A percentile compares a stretch with the other conserved stretches of the same genome.
These are phyloP conservation scores for Styela plicata DNA, from an alignment of 23 tunicate genomes.

Conservation along the genomic window DNA sequence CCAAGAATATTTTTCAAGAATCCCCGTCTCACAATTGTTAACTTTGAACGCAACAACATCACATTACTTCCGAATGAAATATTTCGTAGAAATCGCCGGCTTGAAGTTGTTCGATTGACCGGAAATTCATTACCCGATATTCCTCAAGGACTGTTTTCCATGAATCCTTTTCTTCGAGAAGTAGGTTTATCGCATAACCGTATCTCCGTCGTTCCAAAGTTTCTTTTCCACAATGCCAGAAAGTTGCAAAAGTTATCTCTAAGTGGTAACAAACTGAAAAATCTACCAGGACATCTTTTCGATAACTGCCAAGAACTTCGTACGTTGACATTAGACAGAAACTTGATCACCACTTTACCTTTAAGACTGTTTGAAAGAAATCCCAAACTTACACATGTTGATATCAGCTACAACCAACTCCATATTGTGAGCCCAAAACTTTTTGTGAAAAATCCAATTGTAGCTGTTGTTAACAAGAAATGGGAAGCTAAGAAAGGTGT, in stretches of 20 bases:
- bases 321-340: conserved; percentile 15
- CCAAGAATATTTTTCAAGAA: conserved; percentile 7
- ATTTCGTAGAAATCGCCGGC: conserved; percentile 11
- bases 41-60: conserved; percentile 24
- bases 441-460: not conserved
- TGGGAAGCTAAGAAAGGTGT: conserved; percentile 3
- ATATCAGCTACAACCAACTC: conserved; percentile 29
- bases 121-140: not conserved
- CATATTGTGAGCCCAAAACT: conserved; percentile 9
- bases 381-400: conserved; percentile 12
- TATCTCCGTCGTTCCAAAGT: conserved; percentile 1
- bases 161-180: conserved; percentile 6
- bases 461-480: conserved; percentile 5
- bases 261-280: conserved; percentile 11
- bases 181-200: conserved; percentile 18
- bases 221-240: conserved; percentile 4
- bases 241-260: not conserved
- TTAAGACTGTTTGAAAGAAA: conserved; percentile 18
- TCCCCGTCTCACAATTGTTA: not conserved
- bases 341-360: conserved; percentile 20
- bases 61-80: conserved; percentile 13
- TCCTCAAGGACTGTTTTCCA: not conserved
- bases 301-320: conserved; percentile 24
- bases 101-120: not conserved
- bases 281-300: conserved; percentile 9